Percentiles rank a stretch among this genome's conserved stretches.
Conservation (phyloP, 2,888 invertebrate species). For the Diarsia rubi region DNA sequence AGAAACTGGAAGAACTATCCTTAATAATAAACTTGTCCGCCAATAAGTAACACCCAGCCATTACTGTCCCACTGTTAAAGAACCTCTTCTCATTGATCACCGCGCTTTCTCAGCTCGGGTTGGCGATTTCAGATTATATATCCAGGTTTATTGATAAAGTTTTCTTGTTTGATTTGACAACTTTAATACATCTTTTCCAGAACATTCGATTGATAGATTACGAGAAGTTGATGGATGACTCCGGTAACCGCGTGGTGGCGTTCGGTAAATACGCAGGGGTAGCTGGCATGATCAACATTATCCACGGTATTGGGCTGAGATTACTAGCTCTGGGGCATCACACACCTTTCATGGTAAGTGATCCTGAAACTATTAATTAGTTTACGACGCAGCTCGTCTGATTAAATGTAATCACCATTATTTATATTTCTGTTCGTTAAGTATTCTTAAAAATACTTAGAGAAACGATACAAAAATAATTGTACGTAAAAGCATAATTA, state of each 20-base stretch:
- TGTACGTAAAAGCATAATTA: neutral
- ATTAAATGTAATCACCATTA: neutral
- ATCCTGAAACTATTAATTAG: neutral
- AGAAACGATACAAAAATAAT: neutral
- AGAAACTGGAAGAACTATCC: neutral
- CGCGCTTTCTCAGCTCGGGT: neutral
- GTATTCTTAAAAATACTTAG: neutral
- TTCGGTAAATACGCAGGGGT: slow-evolving; percentile 99
- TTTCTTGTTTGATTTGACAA: neutral
- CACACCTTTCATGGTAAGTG: slow-evolving; percentile 98
- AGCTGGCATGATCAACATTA: slow-evolving; percentile 99
- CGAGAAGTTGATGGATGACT: slow-evolving; percentile 97
- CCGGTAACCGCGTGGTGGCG: slow-evolving; percentile 98
- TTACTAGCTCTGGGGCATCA: slow-evolving; percentile 99
- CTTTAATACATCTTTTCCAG: slow-evolving; percentile 77
- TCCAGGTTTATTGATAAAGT: neutral
- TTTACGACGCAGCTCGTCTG: neutral
- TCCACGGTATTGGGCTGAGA: slow-evolving; percentile 98
- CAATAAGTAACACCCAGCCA: neutral
- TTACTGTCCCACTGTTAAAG: neutral
- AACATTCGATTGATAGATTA: slow-evolving; percentile 99
- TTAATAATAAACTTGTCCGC: neutral
- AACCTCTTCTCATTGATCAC: neutral
- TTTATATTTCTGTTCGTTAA: neutral
- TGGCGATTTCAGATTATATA: neutral